Base-by-base conservation (phyloP, 2,113 vertebrate genomes). In the Clarias gariepinus region DNA sequence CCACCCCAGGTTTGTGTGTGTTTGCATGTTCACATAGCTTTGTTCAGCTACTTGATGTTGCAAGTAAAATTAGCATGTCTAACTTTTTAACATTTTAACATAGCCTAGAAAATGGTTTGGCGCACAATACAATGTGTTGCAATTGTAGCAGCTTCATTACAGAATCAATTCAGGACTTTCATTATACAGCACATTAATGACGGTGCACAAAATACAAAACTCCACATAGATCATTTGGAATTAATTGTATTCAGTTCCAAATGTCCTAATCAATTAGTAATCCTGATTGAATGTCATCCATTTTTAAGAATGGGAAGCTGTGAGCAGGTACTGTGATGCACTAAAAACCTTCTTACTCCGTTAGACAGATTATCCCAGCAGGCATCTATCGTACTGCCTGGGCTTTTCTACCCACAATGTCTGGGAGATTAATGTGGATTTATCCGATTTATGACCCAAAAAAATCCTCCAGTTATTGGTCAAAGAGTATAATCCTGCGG, bases 401-500 rank as follows among this genome's bases (percentile, higher is more conserved):
- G 13, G 30, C 30, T 13, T 60, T 81, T 47, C 60, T 81, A 61
- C 78, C 60, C 78, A 61, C 78, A 81, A 15, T 85, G 23, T 63
- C 84, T 30, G 47, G 61, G 73, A 68, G 84, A 85, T 85, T 79
- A 85, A 85, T 66, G 60, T 36, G 41, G 84, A 77, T 66, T 85
- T 79, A 85, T 79, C 5, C 66, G 84, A 28, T 30, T 85, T 66
- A 55, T 85, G 74, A 85, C 73, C 57, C 41, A 57, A 30, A 64
- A 64, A 36, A 61, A 74, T 41, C 23, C 83, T 85, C 41, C 6
- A 12, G 7, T 63, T 68, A 77, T 55, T 53, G 74, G 61, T 63
- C 60, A 77, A 28, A 77, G 60, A 79, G 60, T 25, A 66, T 85
- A 85, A 79, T 66, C 84, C 61, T 63, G 36, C 58, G 21, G 41